Base-by-base conservation (phyloP, 1,140 invertebrate species). In the Nephotettix cincticeps region DNA sequence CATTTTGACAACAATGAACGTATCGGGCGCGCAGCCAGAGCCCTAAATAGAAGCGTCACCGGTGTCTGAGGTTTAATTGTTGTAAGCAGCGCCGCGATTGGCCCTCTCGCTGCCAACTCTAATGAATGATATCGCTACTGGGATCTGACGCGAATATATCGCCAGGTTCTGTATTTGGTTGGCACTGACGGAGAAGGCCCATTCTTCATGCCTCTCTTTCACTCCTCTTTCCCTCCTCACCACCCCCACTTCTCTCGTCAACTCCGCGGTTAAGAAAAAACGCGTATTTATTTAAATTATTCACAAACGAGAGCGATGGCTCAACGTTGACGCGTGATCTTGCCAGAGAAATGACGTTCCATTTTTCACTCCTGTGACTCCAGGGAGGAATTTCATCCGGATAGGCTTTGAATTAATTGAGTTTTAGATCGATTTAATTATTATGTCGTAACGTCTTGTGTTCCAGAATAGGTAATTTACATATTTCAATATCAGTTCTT, bases 61-160 rank as follows among this genome's bases (percentile, higher is more conserved):
- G 4, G 32, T 36, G 32, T 36, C 32, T 36, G 25, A 28, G 56
- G 23, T 61, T 61, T 61, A 61, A 61, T 61, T 61, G 56, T 61
- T 29, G 56, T 28, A 13, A 11, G 21, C 21, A 11, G 56, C 9
- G 6, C 14, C 14, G 23, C 56, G 13, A 28, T 11, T 23, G 14
- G 14, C n/a, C 14, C 14, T 21, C 19, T n/a, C n/a, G 4, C 47
- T 61, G 56, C 56, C 56, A 61, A 61, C 56, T 14, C 25, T 61
- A 61, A 61, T 61, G 56, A 61, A 61, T 61, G 25, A 28, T 61
- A 61, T 61, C 56, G 13, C 21, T 61, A 61, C 56, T 11, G 9
- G 56, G 21, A 61, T 61, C 56, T 61, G 56, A 61, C 56, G 27
- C 56, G 56, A 27, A 61, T 28, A 61, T 61, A 61, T 61, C 56